phyloP scores from a whole-genome alignment of 2,113 vertebrate species.

The Thunnus thynnus region DNA sequence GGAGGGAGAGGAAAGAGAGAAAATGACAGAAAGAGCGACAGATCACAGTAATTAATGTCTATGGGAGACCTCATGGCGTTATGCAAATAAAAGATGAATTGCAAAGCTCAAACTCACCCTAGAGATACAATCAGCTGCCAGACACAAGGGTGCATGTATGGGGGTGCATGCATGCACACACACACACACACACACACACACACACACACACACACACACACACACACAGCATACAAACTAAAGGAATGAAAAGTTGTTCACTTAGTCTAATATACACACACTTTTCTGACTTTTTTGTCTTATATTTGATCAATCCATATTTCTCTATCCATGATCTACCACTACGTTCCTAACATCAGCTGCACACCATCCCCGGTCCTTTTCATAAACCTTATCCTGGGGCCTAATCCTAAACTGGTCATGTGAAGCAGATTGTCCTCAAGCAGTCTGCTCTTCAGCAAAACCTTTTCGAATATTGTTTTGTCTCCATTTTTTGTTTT shows the following conservation, averaged over 20 bases:
- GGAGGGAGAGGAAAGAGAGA: slow-evolving; percentile 24
- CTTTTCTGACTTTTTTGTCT: too few species aligned
- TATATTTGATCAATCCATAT: too few species aligned
- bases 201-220: slow-evolving; percentile 11
- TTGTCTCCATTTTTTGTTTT: too few species aligned
- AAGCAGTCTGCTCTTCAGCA: too few species aligned
- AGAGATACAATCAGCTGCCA: slow-evolving; percentile 34
- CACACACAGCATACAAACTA: not conserved
- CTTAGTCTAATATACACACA: too few species aligned
- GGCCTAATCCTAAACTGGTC: too few species aligned
- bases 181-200: slow-evolving; percentile 16
- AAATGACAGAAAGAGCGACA: slow-evolving; percentile 58
- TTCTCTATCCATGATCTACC: too few species aligned
- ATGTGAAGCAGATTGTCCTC: too few species aligned
- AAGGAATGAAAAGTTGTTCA: not conserved
- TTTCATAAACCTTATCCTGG: too few species aligned
- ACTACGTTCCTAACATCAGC: too few species aligned
- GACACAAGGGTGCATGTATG: not conserved
- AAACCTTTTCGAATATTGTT: too few species aligned
- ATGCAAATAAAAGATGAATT: slow-evolving; percentile 77
- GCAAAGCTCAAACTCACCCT: slow-evolving; percentile 60
- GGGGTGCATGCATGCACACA: not conserved
- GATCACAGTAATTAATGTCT: slow-evolving; percentile 79
- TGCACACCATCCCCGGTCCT: too few species aligned
- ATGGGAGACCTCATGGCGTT: slow-evolving; percentile 74